Conservation (phyloP, 2,888 invertebrate genomes). For the Eupithecia vulgata region DNA sequence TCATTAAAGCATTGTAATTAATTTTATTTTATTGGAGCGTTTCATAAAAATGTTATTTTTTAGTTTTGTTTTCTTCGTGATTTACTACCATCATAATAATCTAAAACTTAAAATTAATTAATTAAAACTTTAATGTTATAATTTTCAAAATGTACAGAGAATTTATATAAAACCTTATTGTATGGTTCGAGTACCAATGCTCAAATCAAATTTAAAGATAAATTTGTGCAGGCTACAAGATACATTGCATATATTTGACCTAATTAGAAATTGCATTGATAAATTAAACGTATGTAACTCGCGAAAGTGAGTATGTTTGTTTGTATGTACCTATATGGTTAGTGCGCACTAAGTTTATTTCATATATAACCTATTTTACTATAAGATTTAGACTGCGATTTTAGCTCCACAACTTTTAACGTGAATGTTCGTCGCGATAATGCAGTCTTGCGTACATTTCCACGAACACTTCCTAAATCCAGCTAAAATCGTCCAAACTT, state of each 20-base stretch:
- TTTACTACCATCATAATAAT: conserved; percentile 22
- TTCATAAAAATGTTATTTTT: conserved; percentile 40
- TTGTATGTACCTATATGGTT: conserved; percentile 62
- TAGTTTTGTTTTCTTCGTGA: conserved; percentile 31
- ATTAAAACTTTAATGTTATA: conserved; percentile 17
- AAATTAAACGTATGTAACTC: conserved; percentile 84
- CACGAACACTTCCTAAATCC: conserved; percentile 30
- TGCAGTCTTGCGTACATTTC: conserved; percentile 14
- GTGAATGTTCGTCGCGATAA: conserved; percentile 30
- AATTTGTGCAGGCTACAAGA: conserved; percentile 49
- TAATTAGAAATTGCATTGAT: conserved; percentile 55
- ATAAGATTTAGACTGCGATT: conserved; percentile 60
- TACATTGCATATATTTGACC: conserved; percentile 49
- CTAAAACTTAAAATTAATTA: conserved; percentile 18
- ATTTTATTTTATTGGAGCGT: conserved; percentile 47
- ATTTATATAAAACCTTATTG: conserved; percentile 49
- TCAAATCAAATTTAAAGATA: conserved; percentile 60
- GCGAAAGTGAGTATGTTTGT: conserved; percentile 75
- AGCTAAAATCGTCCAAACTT: conserved; percentile 74
- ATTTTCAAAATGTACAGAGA: conserved; percentile 60
- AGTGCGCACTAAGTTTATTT: conserved; percentile 69
- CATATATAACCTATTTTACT: conserved; percentile 49
- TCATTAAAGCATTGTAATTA: conserved; percentile 46
- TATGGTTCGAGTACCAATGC: conserved; percentile 57
- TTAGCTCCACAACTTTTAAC: conserved; percentile 62